phyloP scores from a whole-genome alignment of 2,113 vertebrate species.

The Penelope pileata region DNA sequence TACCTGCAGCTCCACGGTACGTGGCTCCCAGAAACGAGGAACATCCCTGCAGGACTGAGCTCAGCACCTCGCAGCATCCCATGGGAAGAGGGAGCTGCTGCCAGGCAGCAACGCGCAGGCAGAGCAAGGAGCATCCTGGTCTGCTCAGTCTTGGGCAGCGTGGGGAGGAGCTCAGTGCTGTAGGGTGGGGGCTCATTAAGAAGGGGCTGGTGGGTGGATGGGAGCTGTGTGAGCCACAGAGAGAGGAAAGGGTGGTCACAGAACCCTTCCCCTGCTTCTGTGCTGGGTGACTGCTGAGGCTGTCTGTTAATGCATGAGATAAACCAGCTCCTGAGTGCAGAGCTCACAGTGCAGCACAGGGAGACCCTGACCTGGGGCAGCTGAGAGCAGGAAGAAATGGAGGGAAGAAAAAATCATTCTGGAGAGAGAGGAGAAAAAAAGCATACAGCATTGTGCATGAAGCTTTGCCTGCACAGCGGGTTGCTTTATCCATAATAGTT shows the following conservation, averaged over 20 bases:
- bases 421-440: accelerated
- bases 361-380: background rate
- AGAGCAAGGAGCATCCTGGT: background rate
- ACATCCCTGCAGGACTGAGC: background rate
- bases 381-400: background rate
- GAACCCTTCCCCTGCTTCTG: background rate
- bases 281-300: background rate
- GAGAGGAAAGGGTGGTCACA: background rate
- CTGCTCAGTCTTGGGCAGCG: accelerated
- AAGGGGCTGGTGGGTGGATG: background rate
- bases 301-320: too few relatives aligned
- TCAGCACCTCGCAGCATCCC: background rate
- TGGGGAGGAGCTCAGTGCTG: background rate
- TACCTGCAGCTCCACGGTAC: background rate
- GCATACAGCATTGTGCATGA: accelerated
- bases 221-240: background rate
- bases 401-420: accelerated
- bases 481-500: background rate
- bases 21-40: background rate
- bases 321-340: too few relatives aligned
- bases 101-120: accelerated
- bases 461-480: background rate
- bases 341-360: accelerated
- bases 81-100: accelerated
- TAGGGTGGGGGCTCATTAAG: accelerated